Conservation (phyloP, 2,797 vertebrate species). For the Macroramphosus scolopax region DNA sequence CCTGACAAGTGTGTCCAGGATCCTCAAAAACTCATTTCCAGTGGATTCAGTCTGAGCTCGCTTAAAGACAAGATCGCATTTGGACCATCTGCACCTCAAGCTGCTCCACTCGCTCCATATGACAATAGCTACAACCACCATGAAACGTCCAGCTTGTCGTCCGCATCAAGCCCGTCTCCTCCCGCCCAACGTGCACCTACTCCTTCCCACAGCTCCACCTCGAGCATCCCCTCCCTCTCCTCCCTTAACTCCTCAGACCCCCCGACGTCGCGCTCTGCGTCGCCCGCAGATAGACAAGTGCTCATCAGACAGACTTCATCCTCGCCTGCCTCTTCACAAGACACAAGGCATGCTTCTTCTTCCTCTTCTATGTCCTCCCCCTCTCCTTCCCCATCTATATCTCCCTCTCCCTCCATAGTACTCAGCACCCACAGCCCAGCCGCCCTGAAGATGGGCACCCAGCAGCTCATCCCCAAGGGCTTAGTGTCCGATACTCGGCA, state of each 20-base stretch:
- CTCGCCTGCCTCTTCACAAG: constrained; percentile 34
- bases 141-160: constrained; percentile 43
- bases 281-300: constrained; percentile 52
- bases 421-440: constrained; percentile 88
- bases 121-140: constrained; percentile 35
- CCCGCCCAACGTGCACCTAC: constrained; percentile 35
- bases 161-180: constrained; percentile 43
- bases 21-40: constrained; percentile 30
- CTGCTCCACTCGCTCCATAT: constrained; percentile 18
- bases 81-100: constrained; percentile 31
- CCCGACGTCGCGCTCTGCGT: constrained; percentile 68
- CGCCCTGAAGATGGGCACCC: constrained; percentile 87
- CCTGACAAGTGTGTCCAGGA: constrained; percentile 44
- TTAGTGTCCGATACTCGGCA: constrained; percentile 79
- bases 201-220: constrained; percentile 63
- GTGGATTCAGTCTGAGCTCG: constrained; percentile 40
- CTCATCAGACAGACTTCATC: constrained; percentile 41
- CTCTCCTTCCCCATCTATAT: constrained; percentile 72
- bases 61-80: constrained; percentile 67
- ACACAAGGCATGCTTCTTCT: constrained; percentile 68
- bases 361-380: constrained; percentile 69
- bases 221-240: constrained; percentile 67
- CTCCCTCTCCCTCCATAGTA: constrained; percentile 70
- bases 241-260: constrained; percentile 72
- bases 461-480: constrained; percentile 90